A percentile compares a stretch with the other conserved stretches of the same genome.
phyloP scores from a whole-genome alignment of 2,888 invertebrate genomes.

The Drosophila rubida region DNA sequence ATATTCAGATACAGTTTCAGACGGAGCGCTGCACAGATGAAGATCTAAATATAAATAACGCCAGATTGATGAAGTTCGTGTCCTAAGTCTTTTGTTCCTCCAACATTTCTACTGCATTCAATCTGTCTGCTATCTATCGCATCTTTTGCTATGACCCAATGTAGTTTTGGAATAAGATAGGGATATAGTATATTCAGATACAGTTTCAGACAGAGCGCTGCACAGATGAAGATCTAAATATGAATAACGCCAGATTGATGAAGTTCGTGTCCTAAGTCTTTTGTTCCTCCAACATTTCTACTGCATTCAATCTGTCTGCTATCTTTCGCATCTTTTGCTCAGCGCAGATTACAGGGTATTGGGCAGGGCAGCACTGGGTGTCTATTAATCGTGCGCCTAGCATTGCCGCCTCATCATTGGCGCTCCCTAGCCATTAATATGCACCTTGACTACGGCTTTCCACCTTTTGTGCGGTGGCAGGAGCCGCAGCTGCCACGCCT shows the following conservation, averaged over 20 bases:
- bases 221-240: too few relatives aligned
- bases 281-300: neutral
- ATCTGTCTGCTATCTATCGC: too few relatives aligned
- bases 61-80: too few relatives aligned
- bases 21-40: too few relatives aligned
- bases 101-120: neutral
- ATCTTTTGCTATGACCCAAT: too few relatives aligned
- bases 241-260: too few relatives aligned
- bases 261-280: neutral
- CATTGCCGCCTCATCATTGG: constrained; percentile 11
- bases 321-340: neutral
- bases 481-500: constrained; percentile 28
- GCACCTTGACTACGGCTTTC: constrained; percentile 20
- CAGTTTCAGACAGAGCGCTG: too few relatives aligned
- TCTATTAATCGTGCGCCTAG: constrained; percentile 4
- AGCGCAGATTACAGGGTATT: neutral
- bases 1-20: too few relatives aligned
- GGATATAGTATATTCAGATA: too few relatives aligned
- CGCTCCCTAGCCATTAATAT: constrained; percentile 25
- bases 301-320: neutral
- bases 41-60: too few relatives aligned
- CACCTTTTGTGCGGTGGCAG: constrained; percentile 23
- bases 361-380: neutral
- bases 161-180: too few relatives aligned
- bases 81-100: neutral